Base-by-base conservation (phyloP, 2,888 invertebrate genomes). In the Heteropelma amictum region DNA sequence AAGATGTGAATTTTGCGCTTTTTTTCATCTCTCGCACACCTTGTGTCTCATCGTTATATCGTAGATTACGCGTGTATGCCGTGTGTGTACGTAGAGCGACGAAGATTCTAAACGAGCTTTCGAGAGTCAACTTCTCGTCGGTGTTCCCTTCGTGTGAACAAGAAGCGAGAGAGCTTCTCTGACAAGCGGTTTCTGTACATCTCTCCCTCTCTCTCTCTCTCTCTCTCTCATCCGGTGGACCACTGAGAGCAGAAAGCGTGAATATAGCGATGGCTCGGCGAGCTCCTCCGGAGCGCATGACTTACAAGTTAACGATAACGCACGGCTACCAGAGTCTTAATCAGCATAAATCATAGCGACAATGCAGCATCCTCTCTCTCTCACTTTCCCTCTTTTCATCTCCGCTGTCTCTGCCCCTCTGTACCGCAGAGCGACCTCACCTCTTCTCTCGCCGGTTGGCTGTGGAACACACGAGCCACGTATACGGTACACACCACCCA, bases 291-390 rank as follows among this genome's bases (percentile, higher is more conserved):
- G 76, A 61, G 54, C 64, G 71, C 83, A 81, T 83, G 83, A 85
- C 83, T 86, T 87, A 87, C 83, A 85, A 85, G 84, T 85, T 81
- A 83, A 82, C 85, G 88, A 88, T 87, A 87, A 85, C 86, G 84
- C 83, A 83, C 83, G 82, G 81, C 82, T 82, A 85, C 85, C 83
- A 81, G 84, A 85, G 85, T 87, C 87, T 88, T 88, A 88, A 88
- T 88, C 88, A 88, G 85, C 86, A 84, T 88, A 87, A 87, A 88
- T 88, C 87, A 88, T 87, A 87, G 80, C 85, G 82, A 85, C 84
- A 84, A 84, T 83, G 81, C 82, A 77, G 69, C 78, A 47, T 64
- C 70, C 67, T 73, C 61, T 67, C 73, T 72, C 61, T 68, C 64
- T 30, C 61, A 74, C 33, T 30, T 33, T 42, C 67, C 53, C 63